Evolutionary conservation across 2,113 vertebrate species (phyloP).

Genomic region (Gracilinanus agilis): DNA sequence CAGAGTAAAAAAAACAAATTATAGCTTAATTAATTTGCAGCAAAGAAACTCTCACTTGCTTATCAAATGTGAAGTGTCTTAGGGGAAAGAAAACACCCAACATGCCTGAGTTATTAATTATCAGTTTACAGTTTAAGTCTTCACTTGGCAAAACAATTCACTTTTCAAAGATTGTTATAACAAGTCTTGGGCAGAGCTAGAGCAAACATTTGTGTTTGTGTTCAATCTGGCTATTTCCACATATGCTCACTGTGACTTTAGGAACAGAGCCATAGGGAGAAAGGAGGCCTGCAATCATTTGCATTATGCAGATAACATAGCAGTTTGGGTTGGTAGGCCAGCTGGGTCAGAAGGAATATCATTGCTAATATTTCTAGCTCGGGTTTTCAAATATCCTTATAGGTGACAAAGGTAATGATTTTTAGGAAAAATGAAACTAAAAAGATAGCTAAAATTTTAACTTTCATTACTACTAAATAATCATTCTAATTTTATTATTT

Average conservation of each 20-base stretch:
- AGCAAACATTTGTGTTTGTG: slow-evolving; percentile 83
- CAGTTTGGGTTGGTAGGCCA: slow-evolving; percentile 63
- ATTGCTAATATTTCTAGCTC: slow-evolving; percentile 75
- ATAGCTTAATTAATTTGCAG: slow-evolving; percentile 71
- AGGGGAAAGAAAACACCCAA: slow-evolving; percentile 66
- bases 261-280: slow-evolving; percentile 76
- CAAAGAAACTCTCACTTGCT: slow-evolving; percentile 75
- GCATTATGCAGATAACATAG: slow-evolving; percentile 55
- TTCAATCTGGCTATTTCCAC: slow-evolving; percentile 81
- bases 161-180: slow-evolving; percentile 79
- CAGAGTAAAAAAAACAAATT: slow-evolving; percentile 62
- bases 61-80: slow-evolving; percentile 74
- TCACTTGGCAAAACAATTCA: slow-evolving; percentile 84
- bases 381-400: slow-evolving; percentile 45
- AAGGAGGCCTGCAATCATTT: slow-evolving; percentile 74
- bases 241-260: slow-evolving; percentile 76
- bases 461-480: slow-evolving; percentile 13
- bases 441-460: not conserved
- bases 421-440: not conserved
- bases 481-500: not conserved
- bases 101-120: slow-evolving; percentile 79
- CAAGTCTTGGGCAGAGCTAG: slow-evolving; percentile 77
- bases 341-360: slow-evolving; percentile 66
- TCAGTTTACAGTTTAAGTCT: slow-evolving; percentile 82
- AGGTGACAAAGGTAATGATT: slow-evolving; percentile 28